Percentiles rank a stretch among this genome's conserved stretches.
Conservation (phyloP, 2,113 vertebrate genomes). For the Gymnorhina tibicen region DNA sequence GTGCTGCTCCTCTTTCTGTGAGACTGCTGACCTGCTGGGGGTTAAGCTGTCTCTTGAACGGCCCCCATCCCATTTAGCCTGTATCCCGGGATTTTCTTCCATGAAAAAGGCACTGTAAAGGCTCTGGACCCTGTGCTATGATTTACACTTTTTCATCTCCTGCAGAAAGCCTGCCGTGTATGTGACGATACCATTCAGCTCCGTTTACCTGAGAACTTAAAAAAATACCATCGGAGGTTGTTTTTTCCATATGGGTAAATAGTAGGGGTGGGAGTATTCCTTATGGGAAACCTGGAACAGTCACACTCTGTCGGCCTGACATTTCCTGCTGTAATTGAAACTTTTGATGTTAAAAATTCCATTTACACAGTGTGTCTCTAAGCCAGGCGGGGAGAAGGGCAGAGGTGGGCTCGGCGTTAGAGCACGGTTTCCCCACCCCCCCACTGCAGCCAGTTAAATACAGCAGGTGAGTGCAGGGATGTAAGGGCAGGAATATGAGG, state of each 20-base stretch:
- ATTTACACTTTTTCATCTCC: conserved; percentile 43
- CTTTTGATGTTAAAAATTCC: conserved; percentile 50
- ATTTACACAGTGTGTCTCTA: conserved; percentile 41
- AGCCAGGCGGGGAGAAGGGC: background rate
- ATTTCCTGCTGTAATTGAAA: conserved; percentile 59
- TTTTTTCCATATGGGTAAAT: conserved; percentile 52
- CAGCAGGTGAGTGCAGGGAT: conserved; percentile 41
- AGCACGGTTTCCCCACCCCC: background rate
- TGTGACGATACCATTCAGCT: conserved; percentile 56
- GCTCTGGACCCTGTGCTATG: background rate
- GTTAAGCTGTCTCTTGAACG: background rate
- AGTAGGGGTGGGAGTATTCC: conserved; percentile 46
- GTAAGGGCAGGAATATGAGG: conserved; percentile 54
- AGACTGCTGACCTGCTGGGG: background rate
- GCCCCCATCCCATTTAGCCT: background rate
- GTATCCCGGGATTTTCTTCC: background rate
- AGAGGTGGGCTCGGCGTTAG: background rate
- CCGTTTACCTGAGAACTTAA: conserved; percentile 47
- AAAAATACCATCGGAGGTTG: conserved; percentile 8
- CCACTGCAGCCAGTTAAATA: conserved; percentile 1
- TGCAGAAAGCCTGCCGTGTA: conserved; percentile 18
- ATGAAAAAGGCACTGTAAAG: conserved; percentile 44
- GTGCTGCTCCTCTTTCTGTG: background rate
- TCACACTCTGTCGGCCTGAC: conserved; percentile 52
- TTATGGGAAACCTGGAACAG: conserved; percentile 50